phyloP scores from a whole-genome alignment of 2,888 invertebrate species.

The Apotomis capreana region DNA sequence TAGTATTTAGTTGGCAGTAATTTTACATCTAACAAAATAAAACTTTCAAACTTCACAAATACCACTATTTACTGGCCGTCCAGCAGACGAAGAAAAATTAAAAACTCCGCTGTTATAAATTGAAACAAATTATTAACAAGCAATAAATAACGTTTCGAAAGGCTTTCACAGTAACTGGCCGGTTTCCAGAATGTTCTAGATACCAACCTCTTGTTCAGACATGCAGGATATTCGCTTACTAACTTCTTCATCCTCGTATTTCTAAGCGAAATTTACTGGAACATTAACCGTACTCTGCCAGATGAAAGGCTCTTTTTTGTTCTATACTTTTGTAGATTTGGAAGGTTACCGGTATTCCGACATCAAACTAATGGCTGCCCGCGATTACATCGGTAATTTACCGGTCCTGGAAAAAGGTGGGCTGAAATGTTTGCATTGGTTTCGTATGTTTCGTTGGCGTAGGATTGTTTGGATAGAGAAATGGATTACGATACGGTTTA shows the following conservation, averaged over 20 bases:
- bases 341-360: constrained; percentile 57
- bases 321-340: not conserved
- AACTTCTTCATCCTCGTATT: not conserved
- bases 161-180: constrained; percentile 68
- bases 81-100: constrained; percentile 47
- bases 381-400: constrained; percentile 43
- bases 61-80: not conserved
- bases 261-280: not conserved
- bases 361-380: constrained; percentile 58
- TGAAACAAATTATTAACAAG: constrained; percentile 78
- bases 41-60: not conserved
- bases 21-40: not conserved
- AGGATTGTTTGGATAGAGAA: not conserved
- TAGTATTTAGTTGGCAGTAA: too few species aligned
- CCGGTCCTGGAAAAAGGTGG: constrained; percentile 22
- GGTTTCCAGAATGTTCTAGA: constrained; percentile 71
- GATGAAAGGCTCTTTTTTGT: not conserved
- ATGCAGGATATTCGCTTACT: constrained; percentile 29
- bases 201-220: constrained; percentile 58
- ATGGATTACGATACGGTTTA: not conserved
- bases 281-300: not conserved
- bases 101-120: constrained; percentile 57
- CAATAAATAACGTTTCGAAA: constrained; percentile 72
- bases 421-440: constrained; percentile 19
- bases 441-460: constrained; percentile 11